Base-by-base conservation (phyloP, 37 sponge, comb jelly and placozoan species). In the Agelas oroides region DNA sequence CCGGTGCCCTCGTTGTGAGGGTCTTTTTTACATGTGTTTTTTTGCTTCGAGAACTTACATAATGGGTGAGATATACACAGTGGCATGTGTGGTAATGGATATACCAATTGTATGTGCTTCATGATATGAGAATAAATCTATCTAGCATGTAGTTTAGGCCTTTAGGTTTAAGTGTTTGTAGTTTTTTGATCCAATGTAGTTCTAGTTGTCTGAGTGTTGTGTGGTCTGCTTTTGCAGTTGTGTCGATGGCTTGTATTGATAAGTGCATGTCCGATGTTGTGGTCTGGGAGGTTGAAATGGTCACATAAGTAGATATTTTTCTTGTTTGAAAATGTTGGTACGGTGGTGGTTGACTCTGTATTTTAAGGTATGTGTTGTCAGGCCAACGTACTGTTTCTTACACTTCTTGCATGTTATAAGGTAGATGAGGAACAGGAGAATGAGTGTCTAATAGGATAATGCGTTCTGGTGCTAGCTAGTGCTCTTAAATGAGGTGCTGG, bases 371-470 rank as follows among this genome's bases (percentile, higher is more conserved):
- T 81, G 52, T 20, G 82, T 69, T 16, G 82, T 81, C 18, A 56
- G 15, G 55, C 82, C 82, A 16, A 81, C 82, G 31, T 81, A 81
- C 61, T 81, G 82, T 69, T 81, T 81, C 56, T 55, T 53, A 60
- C 82, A n/a, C n/a, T n/a, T n/a, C n/a, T n/a, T n/a, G n/a, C n/a
- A n/a, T n/a, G n/a, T n/a, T n/a, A n/a, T n/a, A 81, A 81, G 82
- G 38, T 81, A 81, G 33, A 81, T 70, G 12, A 81, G 14, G 20
- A 56, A 70, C 82, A 81, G 25, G 71, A 33, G 60, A 67, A 66
- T 13, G 60, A 32, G 14, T 56, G 54, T 70, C 71, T 66, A 3
- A 81, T 69, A 1, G 61, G 55, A n/a, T 54, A 70, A 5, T 31
- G 12, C 59, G 14, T 15, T 81, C 55, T 70, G 46, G 57, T 81